Conservation (phyloP, 2,797 vertebrate genomes). For the Tenualosa thibaudeaui region DNA sequence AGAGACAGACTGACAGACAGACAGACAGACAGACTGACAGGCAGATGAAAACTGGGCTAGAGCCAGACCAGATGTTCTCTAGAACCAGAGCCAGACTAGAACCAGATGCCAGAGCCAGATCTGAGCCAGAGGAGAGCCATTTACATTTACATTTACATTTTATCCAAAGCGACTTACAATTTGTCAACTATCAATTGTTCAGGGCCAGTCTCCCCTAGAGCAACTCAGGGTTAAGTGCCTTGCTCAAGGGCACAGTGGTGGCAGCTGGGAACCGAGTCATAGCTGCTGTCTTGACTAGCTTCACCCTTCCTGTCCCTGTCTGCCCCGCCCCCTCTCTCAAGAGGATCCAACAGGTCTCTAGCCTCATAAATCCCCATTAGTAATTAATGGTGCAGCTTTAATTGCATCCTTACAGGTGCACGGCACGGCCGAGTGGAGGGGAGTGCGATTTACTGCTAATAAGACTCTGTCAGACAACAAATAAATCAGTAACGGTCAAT, state of each 20-base stretch:
- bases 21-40: no score
- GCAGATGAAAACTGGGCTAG: no score
- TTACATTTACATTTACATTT: no score
- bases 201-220: no score
- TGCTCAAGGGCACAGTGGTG: no score
- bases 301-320: not conserved
- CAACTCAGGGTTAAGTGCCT: no score
- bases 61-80: no score
- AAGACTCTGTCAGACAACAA: not conserved
- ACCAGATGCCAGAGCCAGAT: not conserved
- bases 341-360: not conserved
- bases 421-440: not conserved
- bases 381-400: not conserved
- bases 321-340: not conserved
- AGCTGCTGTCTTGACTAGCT: not conserved
- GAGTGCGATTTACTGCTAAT: not conserved
- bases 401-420: not conserved
- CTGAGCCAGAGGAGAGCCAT: not conserved
- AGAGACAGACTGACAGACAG: no score
- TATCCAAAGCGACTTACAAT: no score
- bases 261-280: no score
- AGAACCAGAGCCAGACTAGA: no score
- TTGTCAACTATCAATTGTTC: no score
- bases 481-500: not conserved
- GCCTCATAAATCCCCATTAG: not conserved